phyloP scores from a whole-genome alignment of 1,140 invertebrate species.

The Oscheius sp. region DNA sequence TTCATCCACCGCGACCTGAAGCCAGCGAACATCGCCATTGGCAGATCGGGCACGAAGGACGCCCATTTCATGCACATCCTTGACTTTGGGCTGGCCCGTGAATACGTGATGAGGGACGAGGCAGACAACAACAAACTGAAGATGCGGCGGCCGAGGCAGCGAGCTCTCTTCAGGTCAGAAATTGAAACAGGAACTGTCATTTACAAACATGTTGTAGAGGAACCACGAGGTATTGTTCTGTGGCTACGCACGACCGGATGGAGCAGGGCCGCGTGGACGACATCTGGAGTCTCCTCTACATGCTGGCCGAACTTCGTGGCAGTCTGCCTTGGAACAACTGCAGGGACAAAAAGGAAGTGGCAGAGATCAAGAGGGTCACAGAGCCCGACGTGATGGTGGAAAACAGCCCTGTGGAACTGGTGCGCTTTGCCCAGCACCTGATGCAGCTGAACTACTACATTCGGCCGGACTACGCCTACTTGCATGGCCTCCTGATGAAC shows the following conservation, averaged over 20 bases:
- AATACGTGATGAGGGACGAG: slow-evolving; percentile 72
- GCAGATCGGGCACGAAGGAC: slow-evolving; percentile 16
- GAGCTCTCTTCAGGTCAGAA: slow-evolving; percentile 74
- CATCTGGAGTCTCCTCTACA: slow-evolving; percentile 30
- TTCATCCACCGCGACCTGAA: slow-evolving; percentile 98
- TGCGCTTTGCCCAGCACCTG: slow-evolving; percentile 36
- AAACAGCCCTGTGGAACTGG: slow-evolving; percentile 44
- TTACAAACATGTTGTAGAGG: too few species aligned
- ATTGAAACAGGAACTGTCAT: too few species aligned
- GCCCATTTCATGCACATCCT: slow-evolving; percentile 81
- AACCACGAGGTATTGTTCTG: slow-evolving; percentile 26
- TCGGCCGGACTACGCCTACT: slow-evolving; percentile 43
- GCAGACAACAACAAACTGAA: slow-evolving; percentile 85
- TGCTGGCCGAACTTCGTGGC: slow-evolving; percentile 29
- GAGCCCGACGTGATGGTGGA: slow-evolving; percentile 37
- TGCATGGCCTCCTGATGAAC: slow-evolving; percentile 28
- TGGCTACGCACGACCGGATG: slow-evolving; percentile 16
- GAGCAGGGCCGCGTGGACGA: slow-evolving; percentile 35
- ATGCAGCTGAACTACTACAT: slow-evolving; percentile 44
- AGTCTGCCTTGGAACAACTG: slow-evolving; percentile 24
- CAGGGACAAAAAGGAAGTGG: slow-evolving; percentile 44
- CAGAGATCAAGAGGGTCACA: slow-evolving; percentile 35
- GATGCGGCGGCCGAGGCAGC: slow-evolving; percentile 86
- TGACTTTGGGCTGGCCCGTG: slow-evolving; percentile 93
- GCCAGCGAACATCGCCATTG: slow-evolving; percentile 66